phyloP scores from a whole-genome alignment of 1,140 invertebrate species.

The Platorchestia sp. region DNA sequence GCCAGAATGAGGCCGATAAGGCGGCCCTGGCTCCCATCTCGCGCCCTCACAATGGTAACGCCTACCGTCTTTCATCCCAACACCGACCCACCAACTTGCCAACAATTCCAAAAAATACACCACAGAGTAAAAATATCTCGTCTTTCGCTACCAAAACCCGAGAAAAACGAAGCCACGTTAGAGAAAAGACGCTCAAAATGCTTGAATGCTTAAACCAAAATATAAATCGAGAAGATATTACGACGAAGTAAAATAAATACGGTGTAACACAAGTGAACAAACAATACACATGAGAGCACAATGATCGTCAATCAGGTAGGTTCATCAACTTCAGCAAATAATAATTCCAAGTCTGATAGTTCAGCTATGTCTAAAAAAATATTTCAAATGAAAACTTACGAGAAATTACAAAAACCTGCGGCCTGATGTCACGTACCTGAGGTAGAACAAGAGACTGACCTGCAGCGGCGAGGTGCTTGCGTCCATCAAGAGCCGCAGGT shows the following conservation, averaged over 20 bases:
- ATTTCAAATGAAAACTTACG: background rate
- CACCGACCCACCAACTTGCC: background rate
- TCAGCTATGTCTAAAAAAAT: background rate
- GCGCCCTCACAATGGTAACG: slow-evolving; percentile 24
- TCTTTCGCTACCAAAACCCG: background rate
- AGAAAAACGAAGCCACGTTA: background rate
- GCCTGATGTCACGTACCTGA: background rate
- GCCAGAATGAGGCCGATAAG: slow-evolving; percentile 28
- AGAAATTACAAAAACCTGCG: background rate
- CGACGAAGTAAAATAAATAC: background rate
- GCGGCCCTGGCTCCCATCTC: background rate
- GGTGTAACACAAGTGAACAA: background rate
- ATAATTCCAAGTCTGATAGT: background rate
- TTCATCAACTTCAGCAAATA: background rate
- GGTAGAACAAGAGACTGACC: background rate
- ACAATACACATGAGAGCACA: background rate
- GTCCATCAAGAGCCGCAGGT: background rate
- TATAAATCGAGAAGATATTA: background rate
- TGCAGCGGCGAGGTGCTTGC: background rate
- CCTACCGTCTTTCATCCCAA: background rate
- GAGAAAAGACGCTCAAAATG: background rate
- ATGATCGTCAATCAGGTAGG: background rate
- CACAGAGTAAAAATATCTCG: background rate
- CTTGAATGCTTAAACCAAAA: background rate
- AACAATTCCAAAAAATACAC: slow-evolving; percentile 14